Conservation (phyloP, 1,140 invertebrate genomes). For the Brachionus angularis region DNA sequence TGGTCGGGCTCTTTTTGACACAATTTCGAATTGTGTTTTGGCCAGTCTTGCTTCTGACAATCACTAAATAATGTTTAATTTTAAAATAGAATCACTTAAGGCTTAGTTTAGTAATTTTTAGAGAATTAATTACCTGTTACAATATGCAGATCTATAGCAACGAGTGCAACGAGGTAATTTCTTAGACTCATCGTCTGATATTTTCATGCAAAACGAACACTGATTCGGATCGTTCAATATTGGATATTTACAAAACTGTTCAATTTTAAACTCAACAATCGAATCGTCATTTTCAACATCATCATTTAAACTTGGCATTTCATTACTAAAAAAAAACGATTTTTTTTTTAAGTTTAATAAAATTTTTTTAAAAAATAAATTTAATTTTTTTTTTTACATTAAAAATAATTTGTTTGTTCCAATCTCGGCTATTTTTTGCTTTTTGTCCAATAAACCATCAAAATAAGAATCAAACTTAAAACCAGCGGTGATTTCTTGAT, state of each 20-base stretch:
- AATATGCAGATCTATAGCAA: conserved; percentile 29
- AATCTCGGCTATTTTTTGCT: neutral
- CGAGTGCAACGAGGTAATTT: neutral
- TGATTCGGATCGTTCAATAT: neutral
- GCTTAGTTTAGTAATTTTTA: neutral
- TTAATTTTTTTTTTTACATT: neutral
- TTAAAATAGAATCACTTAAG: neutral
- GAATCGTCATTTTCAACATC: neutral
- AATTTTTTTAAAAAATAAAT: neutral
- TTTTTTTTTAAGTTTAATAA: no score
- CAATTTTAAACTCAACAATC: neutral
- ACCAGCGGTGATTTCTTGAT: neutral
- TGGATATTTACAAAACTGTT: conserved; percentile 39
- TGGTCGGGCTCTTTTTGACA: neutral
- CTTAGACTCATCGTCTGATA: neutral
- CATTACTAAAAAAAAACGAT: neutral
- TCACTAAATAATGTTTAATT: neutral
- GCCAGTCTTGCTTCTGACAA: conserved; percentile 34
- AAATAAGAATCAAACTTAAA: conserved; percentile 13
- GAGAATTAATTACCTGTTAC: conserved; percentile 19
- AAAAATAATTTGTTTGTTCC: conserved; percentile 19
- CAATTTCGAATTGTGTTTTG: neutral
- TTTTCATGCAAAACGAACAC: conserved; percentile 13
- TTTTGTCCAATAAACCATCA: neutral
- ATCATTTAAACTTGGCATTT: neutral